A percentile compares a stretch with the other conserved stretches of the same genome.
Conservation (phyloP, 2,888 invertebrate genomes). For the Cataglyphis cursor region DNA sequence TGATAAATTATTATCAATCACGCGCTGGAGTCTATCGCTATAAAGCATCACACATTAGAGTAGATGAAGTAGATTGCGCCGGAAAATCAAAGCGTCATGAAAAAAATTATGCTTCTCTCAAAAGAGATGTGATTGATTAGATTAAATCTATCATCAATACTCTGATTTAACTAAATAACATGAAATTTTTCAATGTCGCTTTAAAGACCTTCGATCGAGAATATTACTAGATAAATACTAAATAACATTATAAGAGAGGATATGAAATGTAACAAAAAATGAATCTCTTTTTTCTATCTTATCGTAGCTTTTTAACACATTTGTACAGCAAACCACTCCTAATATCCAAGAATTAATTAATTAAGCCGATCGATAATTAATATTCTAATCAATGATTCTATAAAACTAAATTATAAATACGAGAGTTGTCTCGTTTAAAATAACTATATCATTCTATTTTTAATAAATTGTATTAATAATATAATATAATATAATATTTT, state of each 20-base stretch:
- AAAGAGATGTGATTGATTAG: background rate
- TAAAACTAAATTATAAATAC: background rate
- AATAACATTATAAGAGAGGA: background rate
- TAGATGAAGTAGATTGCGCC: conserved; percentile 19
- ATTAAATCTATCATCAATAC: background rate
- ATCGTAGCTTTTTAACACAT: conserved; percentile 1
- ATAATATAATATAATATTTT: too few species aligned
- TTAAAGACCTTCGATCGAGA: conserved; percentile 16
- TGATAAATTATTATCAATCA: conserved; percentile 39
- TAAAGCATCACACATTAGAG: conserved; percentile 23
- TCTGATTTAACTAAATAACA: background rate
- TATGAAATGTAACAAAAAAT: conserved; percentile 7
- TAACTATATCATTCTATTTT: background rate
- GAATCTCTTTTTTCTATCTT: background rate
- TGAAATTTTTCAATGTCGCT: background rate
- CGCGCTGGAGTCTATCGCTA: conserved; percentile 38
- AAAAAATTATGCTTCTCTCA: background rate
- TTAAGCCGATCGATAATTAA: background rate
- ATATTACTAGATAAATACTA: background rate
- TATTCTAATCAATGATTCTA: background rate
- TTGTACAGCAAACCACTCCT: conserved; percentile 36
- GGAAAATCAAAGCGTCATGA: conserved; percentile 1
- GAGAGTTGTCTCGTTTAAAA: background rate
- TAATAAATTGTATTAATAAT: background rate
- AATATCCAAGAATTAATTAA: conserved; percentile 24